These are phyloP conservation scores for Caenorhabditis sp. DNA, from an alignment of 2,888 invertebrate species.

Conservation along the genomic window DNA sequence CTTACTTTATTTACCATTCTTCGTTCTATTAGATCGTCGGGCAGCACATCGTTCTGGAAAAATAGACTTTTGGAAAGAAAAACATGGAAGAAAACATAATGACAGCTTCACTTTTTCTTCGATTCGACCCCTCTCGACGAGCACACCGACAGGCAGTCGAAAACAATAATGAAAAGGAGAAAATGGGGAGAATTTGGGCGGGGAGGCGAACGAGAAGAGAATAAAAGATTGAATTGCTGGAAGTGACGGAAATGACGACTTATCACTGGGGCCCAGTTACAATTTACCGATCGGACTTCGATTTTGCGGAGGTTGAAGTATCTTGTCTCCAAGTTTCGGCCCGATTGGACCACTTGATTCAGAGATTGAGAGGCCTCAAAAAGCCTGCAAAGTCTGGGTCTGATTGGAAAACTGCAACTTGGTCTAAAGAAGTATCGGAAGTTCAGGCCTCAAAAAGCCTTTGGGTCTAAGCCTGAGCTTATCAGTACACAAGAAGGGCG, in stretches of 20 bases:
- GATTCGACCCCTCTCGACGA: conserved; percentile 15
- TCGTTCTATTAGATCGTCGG: conserved; percentile 43
- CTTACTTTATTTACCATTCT: conserved; percentile 55
- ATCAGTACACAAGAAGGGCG: background rate
- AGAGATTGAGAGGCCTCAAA: too few relatives aligned
- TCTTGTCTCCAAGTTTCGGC: too few relatives aligned
- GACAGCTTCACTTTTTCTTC: conserved; percentile 32
- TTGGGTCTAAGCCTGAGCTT: too few relatives aligned
- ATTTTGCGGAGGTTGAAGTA: too few relatives aligned
- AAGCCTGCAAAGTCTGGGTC: too few relatives aligned
- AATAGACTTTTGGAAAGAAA: conserved; percentile 4
- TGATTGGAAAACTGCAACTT: too few relatives aligned
- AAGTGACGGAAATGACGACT: conserved; percentile 20
- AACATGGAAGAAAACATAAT: conserved; percentile 33
- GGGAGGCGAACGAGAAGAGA: background rate
- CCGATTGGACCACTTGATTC: too few relatives aligned
- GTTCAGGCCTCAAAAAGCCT: too few relatives aligned
- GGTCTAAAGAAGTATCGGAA: too few relatives aligned
- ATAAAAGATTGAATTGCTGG: conserved; percentile 3
- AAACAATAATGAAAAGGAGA: conserved; percentile 19
- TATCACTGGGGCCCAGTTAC: too few relatives aligned
- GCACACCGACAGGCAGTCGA: conserved; percentile 16
- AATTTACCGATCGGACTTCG: too few relatives aligned
- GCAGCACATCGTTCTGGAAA: conserved; percentile 30
- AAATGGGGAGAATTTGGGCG: background rate